Conservation (phyloP, 2,113 vertebrate genomes). For the Onychorhynchus coronatus region DNA sequence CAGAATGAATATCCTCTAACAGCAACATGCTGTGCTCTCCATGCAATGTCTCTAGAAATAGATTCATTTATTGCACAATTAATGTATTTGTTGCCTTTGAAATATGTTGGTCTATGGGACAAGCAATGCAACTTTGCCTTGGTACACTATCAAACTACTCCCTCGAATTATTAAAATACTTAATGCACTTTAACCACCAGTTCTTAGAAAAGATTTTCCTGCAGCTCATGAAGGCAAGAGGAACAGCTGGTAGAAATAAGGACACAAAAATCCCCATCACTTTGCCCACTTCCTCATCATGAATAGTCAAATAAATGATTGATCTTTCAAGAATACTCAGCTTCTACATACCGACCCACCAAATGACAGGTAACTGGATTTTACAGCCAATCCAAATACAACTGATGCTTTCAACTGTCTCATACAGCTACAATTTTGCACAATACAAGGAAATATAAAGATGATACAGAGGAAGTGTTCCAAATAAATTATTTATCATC, state of each 20-base stretch:
- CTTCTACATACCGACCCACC: background rate
- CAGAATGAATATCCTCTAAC: background rate
- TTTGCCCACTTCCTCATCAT: background rate
- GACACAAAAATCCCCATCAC: background rate
- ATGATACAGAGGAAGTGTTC: background rate
- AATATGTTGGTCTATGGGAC: background rate
- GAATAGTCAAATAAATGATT: background rate
- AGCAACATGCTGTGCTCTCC: background rate
- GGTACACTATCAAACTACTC: background rate
- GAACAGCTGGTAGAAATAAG: background rate
- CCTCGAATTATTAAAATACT: background rate
- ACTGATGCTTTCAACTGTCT: background rate
- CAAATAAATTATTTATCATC: background rate
- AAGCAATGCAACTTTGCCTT: background rate
- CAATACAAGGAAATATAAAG: background rate
- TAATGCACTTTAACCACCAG: background rate
- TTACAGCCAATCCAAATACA: background rate
- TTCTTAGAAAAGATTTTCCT: background rate
- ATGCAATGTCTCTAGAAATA: background rate
- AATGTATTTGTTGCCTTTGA: constrained; percentile 1
- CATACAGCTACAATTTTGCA: background rate
- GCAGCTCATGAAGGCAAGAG: background rate
- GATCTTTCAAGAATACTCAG: background rate
- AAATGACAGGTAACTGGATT: background rate
- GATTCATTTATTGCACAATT: constrained; percentile 13